Evolutionary conservation across 2,113 vertebrate genomes (phyloP).

Genomic region (Parus major): DNA sequence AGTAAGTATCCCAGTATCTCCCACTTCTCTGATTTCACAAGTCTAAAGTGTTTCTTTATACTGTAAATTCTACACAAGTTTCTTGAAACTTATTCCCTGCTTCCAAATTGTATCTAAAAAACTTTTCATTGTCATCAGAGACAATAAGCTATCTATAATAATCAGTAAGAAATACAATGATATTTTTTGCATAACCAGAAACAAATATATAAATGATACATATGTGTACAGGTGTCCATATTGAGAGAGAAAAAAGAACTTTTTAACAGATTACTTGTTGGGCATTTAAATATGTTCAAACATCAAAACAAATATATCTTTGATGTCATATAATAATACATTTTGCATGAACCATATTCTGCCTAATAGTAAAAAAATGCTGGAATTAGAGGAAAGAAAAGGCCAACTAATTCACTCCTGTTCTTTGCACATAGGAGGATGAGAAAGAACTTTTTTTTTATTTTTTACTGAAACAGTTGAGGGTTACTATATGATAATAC

Average conservation of each 20-base stretch:
- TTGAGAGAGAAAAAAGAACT: not conserved
- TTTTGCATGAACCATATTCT: not conserved
- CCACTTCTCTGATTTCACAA: not conserved
- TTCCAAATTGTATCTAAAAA: not conserved
- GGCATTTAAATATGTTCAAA: not conserved
- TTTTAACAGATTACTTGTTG: not conserved
- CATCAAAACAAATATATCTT: not conserved
- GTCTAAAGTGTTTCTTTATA: not conserved
- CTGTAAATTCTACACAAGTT: not conserved
- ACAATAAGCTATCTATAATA: not conserved
- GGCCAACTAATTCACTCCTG: accelerated
- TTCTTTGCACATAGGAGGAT: not conserved
- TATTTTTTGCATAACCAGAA: not conserved
- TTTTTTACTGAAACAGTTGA: not conserved
- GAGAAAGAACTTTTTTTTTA: not conserved
- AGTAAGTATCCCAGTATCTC: not conserved
- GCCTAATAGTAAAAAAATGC: not conserved
- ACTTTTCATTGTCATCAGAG: not conserved
- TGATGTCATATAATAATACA: not conserved
- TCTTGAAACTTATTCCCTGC: not conserved
- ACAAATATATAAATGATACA: not conserved
- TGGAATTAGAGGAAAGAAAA: not conserved
- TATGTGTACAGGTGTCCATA: not conserved
- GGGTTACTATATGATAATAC: not conserved
- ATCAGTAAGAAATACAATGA: not conserved